These are phyloP conservation scores for Neostethus bicornis DNA, from an alignment of 2,797 vertebrate species.

Conservation along the genomic window DNA sequence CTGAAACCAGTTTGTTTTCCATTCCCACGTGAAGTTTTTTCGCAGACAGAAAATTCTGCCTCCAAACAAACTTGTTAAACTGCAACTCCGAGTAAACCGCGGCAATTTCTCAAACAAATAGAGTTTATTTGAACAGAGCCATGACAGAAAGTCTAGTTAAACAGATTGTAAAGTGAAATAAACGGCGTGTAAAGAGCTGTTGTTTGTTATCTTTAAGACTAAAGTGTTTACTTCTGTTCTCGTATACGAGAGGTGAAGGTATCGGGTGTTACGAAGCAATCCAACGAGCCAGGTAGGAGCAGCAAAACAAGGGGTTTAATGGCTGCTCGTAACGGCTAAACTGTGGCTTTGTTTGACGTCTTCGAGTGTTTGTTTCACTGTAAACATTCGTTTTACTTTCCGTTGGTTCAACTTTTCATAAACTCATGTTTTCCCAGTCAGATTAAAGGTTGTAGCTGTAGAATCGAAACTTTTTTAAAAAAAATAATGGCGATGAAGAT, in stretches of 20 bases:
- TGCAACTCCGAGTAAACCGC: constrained; percentile 16
- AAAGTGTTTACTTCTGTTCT: background rate
- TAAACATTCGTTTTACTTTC: constrained; percentile 1
- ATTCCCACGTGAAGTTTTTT: constrained; percentile 49
- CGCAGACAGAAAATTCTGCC: constrained; percentile 51
- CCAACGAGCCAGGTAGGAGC: background rate
- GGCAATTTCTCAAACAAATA: constrained; percentile 24
- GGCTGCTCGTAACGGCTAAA: background rate
- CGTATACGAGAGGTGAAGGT: background rate
- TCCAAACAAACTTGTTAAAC: constrained; percentile 66
- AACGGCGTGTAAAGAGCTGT: background rate
- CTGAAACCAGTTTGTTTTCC: constrained; percentile 32
- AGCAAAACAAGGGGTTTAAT: constrained; percentile 16
- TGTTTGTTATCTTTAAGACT: background rate
- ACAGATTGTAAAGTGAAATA: background rate
- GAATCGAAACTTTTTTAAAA: too few species aligned
- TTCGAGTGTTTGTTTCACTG: background rate
- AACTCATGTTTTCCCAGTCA: constrained; percentile 13
- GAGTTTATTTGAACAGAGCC: background rate
- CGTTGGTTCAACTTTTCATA: background rate
- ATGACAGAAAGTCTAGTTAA: constrained; percentile 1
- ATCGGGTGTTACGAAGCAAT: background rate
- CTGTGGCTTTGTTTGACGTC: background rate
- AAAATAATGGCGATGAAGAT: too few species aligned
- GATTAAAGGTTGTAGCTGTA: too few species aligned